Evolutionary conservation across 2,113 vertebrate genomes (phyloP).

Genomic region (Bujurquina vittata): DNA sequence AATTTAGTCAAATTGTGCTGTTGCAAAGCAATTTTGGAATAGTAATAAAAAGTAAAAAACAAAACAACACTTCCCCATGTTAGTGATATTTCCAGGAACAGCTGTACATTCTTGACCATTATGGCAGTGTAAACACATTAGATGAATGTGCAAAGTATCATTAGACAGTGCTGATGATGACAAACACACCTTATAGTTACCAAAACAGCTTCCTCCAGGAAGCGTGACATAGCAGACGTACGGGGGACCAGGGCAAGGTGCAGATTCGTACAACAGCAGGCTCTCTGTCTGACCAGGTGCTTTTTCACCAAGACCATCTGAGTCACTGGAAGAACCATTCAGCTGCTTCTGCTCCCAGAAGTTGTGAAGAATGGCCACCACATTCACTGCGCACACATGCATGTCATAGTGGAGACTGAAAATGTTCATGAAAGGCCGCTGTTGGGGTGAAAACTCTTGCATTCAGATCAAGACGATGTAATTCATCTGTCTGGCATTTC

Average conservation of each 20-base stretch:
- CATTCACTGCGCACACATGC: slow-evolving; percentile 83
- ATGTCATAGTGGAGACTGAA: background rate
- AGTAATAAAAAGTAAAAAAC: background rate
- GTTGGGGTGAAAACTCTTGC: background rate
- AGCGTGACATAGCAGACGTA: slow-evolving; percentile 90
- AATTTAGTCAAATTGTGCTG: too few species aligned
- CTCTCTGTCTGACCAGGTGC: slow-evolving; percentile 61
- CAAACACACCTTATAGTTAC: slow-evolving; percentile 87
- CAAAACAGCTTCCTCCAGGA: slow-evolving; percentile 92
- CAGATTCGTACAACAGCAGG: slow-evolving; percentile 85
- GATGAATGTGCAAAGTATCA: background rate
- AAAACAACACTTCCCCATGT: too few species aligned
- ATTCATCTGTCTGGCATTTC: background rate
- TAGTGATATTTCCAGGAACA: background rate
- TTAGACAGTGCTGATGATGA: background rate
- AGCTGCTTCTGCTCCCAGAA: slow-evolving; percentile 90
- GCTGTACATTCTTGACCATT: background rate
- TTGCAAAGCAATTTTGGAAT: background rate
- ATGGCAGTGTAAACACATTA: background rate
- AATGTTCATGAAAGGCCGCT: background rate
- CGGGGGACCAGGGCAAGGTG: slow-evolving; percentile 82
- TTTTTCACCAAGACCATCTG: slow-evolving; percentile 71
- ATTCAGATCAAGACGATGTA: background rate
- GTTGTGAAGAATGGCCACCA: slow-evolving; percentile 88
- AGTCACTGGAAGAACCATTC: slow-evolving; percentile 67